A percentile compares a stretch with the other conserved stretches of the same genome.
Conservation (phyloP, 1,140 invertebrate genomes). For the Oreohelix idahoensis region DNA sequence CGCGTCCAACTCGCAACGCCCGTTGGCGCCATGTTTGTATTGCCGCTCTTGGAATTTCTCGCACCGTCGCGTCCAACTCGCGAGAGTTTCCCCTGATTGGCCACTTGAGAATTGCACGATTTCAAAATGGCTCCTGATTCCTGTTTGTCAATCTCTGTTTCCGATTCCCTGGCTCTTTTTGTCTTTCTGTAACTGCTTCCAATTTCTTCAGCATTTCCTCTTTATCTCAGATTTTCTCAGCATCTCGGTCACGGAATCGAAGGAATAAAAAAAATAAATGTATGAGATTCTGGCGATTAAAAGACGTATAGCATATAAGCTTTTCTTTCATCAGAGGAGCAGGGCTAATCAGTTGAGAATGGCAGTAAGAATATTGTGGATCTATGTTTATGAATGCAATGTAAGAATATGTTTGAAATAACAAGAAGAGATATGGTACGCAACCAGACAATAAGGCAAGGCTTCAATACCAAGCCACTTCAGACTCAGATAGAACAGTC, state of each 20-base stretch:
- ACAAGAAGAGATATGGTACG: too few species aligned
- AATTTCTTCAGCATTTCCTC: slow-evolving; percentile 26
- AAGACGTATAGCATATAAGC: background rate
- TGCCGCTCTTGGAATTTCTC: slow-evolving; percentile 35
- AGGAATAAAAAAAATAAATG: background rate
- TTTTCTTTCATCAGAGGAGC: too few species aligned
- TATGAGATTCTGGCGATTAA: background rate
- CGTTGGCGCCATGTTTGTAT: slow-evolving; percentile 31
- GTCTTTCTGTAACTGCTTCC: slow-evolving; percentile 14
- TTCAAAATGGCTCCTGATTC: slow-evolving; percentile 32
- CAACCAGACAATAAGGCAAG: too few species aligned
- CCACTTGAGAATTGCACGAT: slow-evolving; percentile 31
- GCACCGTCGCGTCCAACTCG: slow-evolving; percentile 29
- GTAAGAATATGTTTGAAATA: too few species aligned
- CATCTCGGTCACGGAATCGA: background rate
- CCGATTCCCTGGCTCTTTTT: background rate
- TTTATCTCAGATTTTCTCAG: slow-evolving; percentile 11
- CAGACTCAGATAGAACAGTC: too few species aligned
- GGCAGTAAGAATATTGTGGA: too few species aligned
- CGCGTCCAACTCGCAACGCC: slow-evolving; percentile 22
- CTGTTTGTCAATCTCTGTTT: slow-evolving; percentile 32
- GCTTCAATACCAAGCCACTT: too few species aligned
- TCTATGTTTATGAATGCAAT: too few species aligned
- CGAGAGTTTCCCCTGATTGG: slow-evolving; percentile 23
- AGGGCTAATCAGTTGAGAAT: too few species aligned